Base-by-base conservation (phyloP, 2,113 vertebrate genomes). In the Tonatia bakeri region DNA sequence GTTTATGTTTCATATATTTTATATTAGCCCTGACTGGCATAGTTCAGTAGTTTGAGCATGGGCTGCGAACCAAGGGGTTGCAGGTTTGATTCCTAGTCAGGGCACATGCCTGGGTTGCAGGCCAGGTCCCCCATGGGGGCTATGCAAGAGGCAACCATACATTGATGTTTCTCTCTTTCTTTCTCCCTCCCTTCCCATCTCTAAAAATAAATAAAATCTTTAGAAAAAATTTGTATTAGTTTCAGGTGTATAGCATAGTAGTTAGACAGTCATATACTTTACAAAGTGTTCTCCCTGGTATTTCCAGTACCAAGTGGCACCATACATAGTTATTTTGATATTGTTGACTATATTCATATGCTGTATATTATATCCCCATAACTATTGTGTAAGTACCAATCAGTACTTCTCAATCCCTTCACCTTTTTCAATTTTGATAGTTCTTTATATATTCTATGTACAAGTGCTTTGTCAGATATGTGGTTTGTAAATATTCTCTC, bases 401-500 rank as follows among this genome's bases (percentile, higher is more conserved):
- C 40, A 45, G 14, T 75, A 31, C 14, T 75, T 75, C 43, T 16
- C 43, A 75, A 31, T 75, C 14, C 24, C 40, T 75, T 75, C 40
- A 75, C 72, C 7, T 75, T 75, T 45, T 75, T 31, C 72, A 86
- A 15, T 80, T 95, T 93, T 80, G 65, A 86, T 79, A 92, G 33
- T 86, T 84, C 52, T 85, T 69, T 82, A 59, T 94, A 24, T 67
- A 76, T 52, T 86, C n/a, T 54, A 9, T 65, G 20, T 73, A 73
- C 15, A 90, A 50, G 47, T 73, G 43, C 45, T 87, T 87, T 75
- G 38, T 91, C 24, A 43, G 33, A 75, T 73, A 87, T 2, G 5
- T 31, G 59, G 28, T 72, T 89, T 45, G n/a, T 84, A 95, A 93
- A 43, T 84, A 77, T 84, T 95, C 93, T 93, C 52, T 93, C 24